Evolutionary conservation across 2,113 vertebrate genomes (phyloP), one percentile per base, ranked within the genome.

Genomic region (Acanthisitta chloris): DNA sequence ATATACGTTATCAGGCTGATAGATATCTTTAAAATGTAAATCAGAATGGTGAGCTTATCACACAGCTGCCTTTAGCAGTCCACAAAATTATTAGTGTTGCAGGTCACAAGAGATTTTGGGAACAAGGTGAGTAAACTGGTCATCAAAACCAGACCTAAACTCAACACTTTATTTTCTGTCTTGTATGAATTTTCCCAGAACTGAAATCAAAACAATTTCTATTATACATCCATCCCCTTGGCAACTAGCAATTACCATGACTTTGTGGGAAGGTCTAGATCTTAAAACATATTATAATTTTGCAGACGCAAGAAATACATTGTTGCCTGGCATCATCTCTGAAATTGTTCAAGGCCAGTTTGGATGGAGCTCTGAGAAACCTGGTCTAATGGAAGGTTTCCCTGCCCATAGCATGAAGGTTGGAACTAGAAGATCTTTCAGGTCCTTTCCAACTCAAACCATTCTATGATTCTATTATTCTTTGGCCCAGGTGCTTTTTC

Each of bases 11-110:
- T 67, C 93, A 92, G 85, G 77, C 80, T 97, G 94, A 97, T 96
- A 93, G 93, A 95, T 96, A 96, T 72, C 94, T 97, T 97, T 97
- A 95, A 98, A 97, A 97, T 97, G 95, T 95, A 97, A 97, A 98
- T 97, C 82, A 84, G 78, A 92, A 93, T 61, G 59, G 93, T 62
- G 86, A 97, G 90, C 61, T 90, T 92, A 90, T 90, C 88, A 81
- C 77, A 76, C 69, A 49, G 38, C 94, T 93, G 31, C 14, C 49
- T 51, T 69, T 86, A 97, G 67, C 67, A 94, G 73, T 91, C 94
- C 85, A 77, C 95, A 94, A 95, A 94, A 86, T 81, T 84, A 38
- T 92, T 71, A 21, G 9, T 61, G 20, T 74, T 95, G 42, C 67
- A 72, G 42, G 34, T 79, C 42, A n/a, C 17, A 69, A 52, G 38